Percentiles rank a stretch among this genome's conserved stretches.
Conservation (phyloP, 92 coral and sea anemone genomes). For the Muricea muricata region DNA sequence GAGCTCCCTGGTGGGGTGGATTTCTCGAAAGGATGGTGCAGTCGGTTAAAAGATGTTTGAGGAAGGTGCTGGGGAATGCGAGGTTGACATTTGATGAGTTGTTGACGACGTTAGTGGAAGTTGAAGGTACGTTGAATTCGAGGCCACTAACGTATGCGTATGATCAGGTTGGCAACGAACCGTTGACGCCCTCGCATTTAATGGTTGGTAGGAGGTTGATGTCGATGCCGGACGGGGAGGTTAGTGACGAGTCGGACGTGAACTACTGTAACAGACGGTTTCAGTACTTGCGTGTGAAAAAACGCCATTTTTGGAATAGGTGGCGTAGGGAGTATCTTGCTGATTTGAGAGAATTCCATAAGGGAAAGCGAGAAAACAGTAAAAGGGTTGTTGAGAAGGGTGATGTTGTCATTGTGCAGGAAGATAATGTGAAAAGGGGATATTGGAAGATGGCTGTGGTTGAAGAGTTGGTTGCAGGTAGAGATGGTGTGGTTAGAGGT, state of each 20-base stretch:
- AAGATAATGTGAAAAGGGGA: conserved; percentile 1
- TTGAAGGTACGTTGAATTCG: no score
- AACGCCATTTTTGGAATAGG: conserved; percentile 8
- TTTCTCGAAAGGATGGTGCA: conserved; percentile 4
- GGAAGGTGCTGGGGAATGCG: conserved; percentile 18
- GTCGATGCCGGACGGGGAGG: conserved; percentile 2
- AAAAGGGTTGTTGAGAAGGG: not conserved
- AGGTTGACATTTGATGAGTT: not conserved
- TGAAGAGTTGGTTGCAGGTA: conserved; percentile 9
- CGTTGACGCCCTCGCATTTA: conserved; percentile 8
- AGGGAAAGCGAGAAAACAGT: not conserved
- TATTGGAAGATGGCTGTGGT: not conserved
- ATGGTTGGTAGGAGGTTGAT: not conserved
- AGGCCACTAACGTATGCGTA: not conserved
- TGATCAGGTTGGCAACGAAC: conserved; percentile 8
- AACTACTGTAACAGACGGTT: not conserved
- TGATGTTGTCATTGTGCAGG: not conserved
- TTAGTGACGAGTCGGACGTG: conserved; percentile 10
- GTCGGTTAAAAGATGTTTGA: conserved; percentile 6
- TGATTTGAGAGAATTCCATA: conserved; percentile 12
- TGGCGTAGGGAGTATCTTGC: conserved; percentile 7
- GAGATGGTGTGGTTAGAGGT: not conserved
- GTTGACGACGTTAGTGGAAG: no score
- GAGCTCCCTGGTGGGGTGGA: conserved; percentile 1
- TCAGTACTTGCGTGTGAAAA: not conserved